Evolutionary conservation across 1,140 invertebrate genomes (phyloP).

Genomic region (Thaumetopoea pityocampa): DNA sequence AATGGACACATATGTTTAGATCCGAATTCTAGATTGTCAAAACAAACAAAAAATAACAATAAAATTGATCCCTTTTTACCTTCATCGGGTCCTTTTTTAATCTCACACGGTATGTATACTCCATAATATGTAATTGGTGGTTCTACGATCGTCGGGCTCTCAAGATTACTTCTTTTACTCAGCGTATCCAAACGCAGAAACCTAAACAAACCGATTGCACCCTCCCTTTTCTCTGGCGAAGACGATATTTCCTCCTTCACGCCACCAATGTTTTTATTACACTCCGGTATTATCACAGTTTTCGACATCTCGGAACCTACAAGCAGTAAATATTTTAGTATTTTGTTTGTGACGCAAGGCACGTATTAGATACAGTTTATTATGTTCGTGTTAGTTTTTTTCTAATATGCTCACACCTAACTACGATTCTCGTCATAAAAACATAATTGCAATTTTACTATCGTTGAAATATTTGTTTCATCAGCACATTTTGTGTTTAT

Average conservation of each 20-base stretch:
- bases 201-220: slow-evolving; percentile 54
- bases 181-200: slow-evolving; percentile 50
- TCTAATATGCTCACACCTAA: slow-evolving; percentile 39
- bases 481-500: slow-evolving; percentile 36
- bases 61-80: too few species aligned
- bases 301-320: slow-evolving; percentile 65
- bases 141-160: slow-evolving; percentile 44
- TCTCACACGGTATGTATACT: slow-evolving; percentile 73
- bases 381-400: slow-evolving; percentile 18
- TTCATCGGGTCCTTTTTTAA: slow-evolving; percentile 70
- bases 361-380: slow-evolving; percentile 40
- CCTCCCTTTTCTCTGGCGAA: slow-evolving; percentile 62
- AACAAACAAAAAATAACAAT: too few species aligned
- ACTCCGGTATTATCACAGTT: slow-evolving; percentile 59
- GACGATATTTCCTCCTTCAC: slow-evolving; percentile 58
- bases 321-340: slow-evolving; percentile 62
- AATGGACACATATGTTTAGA: too few species aligned
- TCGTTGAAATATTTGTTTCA: slow-evolving; percentile 18
- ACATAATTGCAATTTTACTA: slow-evolving; percentile 35
- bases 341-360: slow-evolving; percentile 69
- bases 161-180: slow-evolving; percentile 41
- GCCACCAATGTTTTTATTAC: slow-evolving; percentile 52
- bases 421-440: slow-evolving; percentile 49
- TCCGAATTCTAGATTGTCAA: too few species aligned
- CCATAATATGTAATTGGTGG: slow-evolving; percentile 62